Evolutionary conservation across 2,113 vertebrate genomes (phyloP).

Genomic region (Odontesthes bonariensis): DNA sequence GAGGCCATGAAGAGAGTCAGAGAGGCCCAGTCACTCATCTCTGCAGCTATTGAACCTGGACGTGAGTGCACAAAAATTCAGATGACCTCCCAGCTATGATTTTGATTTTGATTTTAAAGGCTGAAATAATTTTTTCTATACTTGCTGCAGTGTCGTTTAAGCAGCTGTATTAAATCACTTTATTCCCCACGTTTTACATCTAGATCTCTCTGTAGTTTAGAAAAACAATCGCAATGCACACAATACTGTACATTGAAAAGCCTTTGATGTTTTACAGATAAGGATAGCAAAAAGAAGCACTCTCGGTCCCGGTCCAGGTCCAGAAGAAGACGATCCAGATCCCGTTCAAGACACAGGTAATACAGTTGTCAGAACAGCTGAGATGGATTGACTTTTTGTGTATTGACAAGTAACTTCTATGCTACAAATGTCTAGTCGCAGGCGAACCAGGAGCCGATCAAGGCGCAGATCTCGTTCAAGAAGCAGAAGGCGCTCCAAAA

Average conservation of each 20-base stretch:
- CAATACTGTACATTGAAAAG: not conserved
- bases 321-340: constrained; percentile 90
- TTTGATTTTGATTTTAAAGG: constrained; percentile 4
- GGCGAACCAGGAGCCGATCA: constrained; percentile 91
- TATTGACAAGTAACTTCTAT: not conserved
- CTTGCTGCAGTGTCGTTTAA: not conserved
- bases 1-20: constrained; percentile 98
- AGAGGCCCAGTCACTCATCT: constrained; percentile 97
- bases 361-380: not conserved
- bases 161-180: not conserved
- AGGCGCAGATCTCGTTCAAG: constrained; percentile 91
- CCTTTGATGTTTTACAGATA: constrained; percentile 80
- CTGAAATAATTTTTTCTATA: not conserved
- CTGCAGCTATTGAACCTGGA: constrained; percentile 96
- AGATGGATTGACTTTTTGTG: not conserved
- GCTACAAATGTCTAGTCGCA: constrained; percentile 52
- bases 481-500: constrained; percentile 91
- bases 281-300: constrained; percentile 93
- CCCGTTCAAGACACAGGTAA: constrained; percentile 93
- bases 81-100: not conserved
- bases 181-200: not conserved
- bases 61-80: constrained; percentile 71
- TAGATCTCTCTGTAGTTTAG: not conserved
- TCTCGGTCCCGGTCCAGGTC: constrained; percentile 92
- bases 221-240: not conserved